Evolutionary conservation across 2,113 vertebrate genomes (phyloP), one percentile per base, ranked within the genome.

Genomic region (Polypterus senegalus): DNA sequence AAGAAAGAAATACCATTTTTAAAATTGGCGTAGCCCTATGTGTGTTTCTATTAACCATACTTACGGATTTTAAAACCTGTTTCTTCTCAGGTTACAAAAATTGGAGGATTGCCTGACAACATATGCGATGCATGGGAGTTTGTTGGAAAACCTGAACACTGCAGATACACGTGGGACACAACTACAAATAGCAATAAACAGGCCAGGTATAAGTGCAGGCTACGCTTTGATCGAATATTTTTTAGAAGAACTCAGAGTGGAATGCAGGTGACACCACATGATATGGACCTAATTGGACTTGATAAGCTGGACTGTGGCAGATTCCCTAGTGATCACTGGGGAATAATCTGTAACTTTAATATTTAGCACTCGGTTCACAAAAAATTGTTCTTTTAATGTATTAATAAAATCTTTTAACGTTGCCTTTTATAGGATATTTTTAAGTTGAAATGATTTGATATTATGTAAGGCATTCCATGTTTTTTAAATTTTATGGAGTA

Each of bases 271-370:
- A 57, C 78, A 65, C 91, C 95, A 5, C 87, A 78, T 53, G 89
- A 86, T 74, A 83, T 99, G 83, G 83, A 85, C 60, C 77, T 99
- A 61, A 70, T 98, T 0, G 95, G 96, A 2, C 67, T 89, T 70
- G 94, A 99, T 68, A 96, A 94, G 72, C 76, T 99, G 59, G 90
- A 95, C 69, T 99, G 94, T 76, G 88, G 92, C 1, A 83, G 81
- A 61, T 97, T 87, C 73, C 88, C 86, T 4, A 98, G 95, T 63
- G 95, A 99, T 73, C 96, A 99, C 77, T 99, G 96, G 95, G 94
- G 96, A 48, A 78, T 99, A 60, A 83, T 94, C 59, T 95, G 94
- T 65, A 85, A 71, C 61, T 88, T 97, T 62, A 71, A 83, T 69
- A 43, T 86, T 10, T 27, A 27, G 27, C 27, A 27, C 2, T 27